A percentile compares a stretch with the other conserved stretches of the same genome.
Evolutionary conservation across 2,797 vertebrate species (phyloP).

Genomic region (Diglossa cyanea): DNA sequence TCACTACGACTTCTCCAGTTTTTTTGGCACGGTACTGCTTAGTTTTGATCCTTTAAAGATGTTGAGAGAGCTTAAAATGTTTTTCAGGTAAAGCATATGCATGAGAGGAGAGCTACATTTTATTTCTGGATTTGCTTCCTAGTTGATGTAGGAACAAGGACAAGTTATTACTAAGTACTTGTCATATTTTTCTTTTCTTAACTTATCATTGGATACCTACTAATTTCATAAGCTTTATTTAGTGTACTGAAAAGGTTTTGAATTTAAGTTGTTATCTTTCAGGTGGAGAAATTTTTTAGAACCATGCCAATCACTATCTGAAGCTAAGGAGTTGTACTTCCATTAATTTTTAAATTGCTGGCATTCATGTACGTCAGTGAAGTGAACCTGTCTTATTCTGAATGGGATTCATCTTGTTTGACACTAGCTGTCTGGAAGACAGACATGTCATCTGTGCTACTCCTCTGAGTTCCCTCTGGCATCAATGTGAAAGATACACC

Average conservation of each 20-base stretch:
- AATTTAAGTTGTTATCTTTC: neutral
- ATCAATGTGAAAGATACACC: neutral
- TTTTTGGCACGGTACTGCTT: neutral
- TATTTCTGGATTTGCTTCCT: neutral
- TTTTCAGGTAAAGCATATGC: neutral
- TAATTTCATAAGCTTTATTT: neutral
- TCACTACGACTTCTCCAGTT: neutral
- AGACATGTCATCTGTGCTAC: neutral
- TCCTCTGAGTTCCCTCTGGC: neutral
- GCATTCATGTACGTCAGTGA: neutral
- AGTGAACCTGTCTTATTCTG: neutral
- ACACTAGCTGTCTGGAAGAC: neutral
- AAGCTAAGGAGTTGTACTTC: neutral
- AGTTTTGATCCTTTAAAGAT: neutral
- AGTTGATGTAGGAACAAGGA: neutral
- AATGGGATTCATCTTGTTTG: neutral
- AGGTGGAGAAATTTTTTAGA: neutral
- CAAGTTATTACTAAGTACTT: neutral
- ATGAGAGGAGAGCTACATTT: neutral
- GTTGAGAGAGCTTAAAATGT: neutral
- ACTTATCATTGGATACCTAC: neutral
- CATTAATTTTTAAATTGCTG: neutral
- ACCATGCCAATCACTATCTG: neutral
- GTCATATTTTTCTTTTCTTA: neutral
- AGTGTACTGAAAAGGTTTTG: neutral